Percentiles rank a stretch among this genome's conserved stretches.
These are phyloP conservation scores for Rhimphoctona megacephalus DNA, from an alignment of 2,888 invertebrate species.

Conservation along the genomic window DNA sequence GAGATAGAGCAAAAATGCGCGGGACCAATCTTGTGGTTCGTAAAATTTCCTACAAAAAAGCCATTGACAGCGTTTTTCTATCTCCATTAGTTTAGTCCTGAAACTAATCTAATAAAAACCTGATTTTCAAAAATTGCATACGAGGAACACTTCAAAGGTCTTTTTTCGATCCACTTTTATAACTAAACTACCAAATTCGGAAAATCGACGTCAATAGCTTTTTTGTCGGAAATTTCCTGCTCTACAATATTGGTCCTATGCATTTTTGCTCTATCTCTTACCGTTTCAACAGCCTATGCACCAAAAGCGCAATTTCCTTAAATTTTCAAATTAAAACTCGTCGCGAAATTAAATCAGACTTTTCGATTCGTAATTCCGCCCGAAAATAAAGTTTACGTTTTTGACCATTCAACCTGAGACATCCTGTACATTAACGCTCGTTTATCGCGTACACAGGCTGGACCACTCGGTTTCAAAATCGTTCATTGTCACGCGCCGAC, in stretches of 20 bases:
- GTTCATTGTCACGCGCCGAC: slow-evolving; percentile 36
- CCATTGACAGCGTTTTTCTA: no score
- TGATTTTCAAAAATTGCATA: not conserved
- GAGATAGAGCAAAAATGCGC: not conserved
- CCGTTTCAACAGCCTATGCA: not conserved
- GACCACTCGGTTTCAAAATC: slow-evolving; percentile 28
- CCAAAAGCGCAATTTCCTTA: not conserved
- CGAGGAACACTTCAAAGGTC: no score
- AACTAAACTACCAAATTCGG: not conserved
- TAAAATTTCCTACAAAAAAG: not conserved
- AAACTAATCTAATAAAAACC: not conserved
- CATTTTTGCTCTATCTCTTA: not conserved
- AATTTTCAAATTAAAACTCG: not conserved
- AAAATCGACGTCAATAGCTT: not conserved
- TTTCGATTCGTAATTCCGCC: not conserved
- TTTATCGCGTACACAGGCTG: not conserved
- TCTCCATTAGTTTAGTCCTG: not conserved
- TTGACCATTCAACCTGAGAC: not conserved
- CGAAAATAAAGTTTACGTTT: not conserved
- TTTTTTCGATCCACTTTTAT: not conserved
- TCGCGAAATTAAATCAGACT: not conserved
- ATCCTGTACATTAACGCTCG: not conserved
- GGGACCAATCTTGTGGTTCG: not conserved
- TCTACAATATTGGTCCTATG: not conserved
- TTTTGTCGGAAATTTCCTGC: not conserved